These are phyloP conservation scores for Clusia tigrina DNA, from an alignment of 2,888 invertebrate species.

Conservation along the genomic window DNA sequence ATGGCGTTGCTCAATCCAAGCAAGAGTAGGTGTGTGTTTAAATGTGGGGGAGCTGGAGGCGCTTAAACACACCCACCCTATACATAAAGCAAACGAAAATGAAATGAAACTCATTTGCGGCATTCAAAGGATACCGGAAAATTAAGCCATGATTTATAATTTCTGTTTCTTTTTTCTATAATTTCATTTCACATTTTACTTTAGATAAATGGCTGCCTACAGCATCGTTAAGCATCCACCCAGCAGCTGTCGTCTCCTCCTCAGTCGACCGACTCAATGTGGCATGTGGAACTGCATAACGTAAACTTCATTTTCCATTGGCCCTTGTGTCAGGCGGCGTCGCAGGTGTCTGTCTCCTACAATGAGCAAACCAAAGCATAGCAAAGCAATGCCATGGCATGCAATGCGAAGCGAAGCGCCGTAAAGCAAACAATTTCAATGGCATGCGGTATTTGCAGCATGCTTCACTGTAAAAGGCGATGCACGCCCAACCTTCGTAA, in stretches of 20 bases:
- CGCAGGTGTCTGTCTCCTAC: not conserved
- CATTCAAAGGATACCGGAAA: conserved; percentile 47
- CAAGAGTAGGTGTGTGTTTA: not conserved
- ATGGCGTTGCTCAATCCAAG: not conserved
- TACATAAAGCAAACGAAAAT: conserved; percentile 25
- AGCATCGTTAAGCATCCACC: not conserved
- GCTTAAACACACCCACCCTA: not conserved
- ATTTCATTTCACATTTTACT: conserved; percentile 1
- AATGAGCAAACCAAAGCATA: not conserved
- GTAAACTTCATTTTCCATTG: not conserved
- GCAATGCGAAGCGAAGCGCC: not conserved
- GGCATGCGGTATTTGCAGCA: not conserved
- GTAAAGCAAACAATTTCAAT: not conserved
- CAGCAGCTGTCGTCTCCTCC: not conserved
- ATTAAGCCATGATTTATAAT: conserved; percentile 50
- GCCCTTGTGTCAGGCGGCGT: not conserved
- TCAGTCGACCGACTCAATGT: not conserved
- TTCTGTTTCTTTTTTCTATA: conserved; percentile 24
- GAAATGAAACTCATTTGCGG: conserved; percentile 37
- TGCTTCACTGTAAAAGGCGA: too few relatives aligned
- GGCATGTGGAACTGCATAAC: not conserved
- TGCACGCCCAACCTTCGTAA: conserved; percentile 21
- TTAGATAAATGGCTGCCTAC: not conserved
- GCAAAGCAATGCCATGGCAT: conserved; percentile 7
- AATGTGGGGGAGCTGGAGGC: not conserved